Percentiles rank a stretch among this genome's conserved stretches.
phyloP scores from a whole-genome alignment of 2,113 vertebrate species.

The Stegostoma tigrinum region DNA sequence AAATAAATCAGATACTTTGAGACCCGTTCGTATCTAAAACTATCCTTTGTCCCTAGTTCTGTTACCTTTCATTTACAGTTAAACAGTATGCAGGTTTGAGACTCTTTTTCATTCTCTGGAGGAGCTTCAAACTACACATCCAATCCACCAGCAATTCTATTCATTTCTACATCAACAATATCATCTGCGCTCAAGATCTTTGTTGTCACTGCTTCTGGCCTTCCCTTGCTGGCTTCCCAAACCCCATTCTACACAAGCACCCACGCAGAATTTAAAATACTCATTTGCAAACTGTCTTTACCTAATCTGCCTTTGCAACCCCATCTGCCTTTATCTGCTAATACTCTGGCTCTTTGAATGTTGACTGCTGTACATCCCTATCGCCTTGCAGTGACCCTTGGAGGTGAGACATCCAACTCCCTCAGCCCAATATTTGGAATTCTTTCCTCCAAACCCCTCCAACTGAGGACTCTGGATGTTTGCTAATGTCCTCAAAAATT shows the following conservation, averaged over 20 bases:
- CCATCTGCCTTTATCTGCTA: background rate
- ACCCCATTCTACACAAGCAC: background rate
- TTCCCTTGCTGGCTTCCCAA: background rate
- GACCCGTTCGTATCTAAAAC: background rate
- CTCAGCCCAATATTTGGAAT: background rate
- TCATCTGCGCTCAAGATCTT: background rate
- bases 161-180: background rate
- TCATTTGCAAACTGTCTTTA: background rate
- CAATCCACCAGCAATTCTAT: background rate
- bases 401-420: background rate
- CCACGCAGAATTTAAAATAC: background rate
- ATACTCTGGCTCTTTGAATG: background rate
- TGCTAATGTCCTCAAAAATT: background rate
- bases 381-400: background rate
- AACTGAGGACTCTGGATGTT: background rate
- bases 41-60: background rate
- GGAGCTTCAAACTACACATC: background rate
- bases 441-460: background rate
- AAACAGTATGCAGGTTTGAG: background rate
- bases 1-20: background rate
- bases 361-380: background rate
- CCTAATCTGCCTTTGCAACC: background rate
- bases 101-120: background rate
- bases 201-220: background rate
- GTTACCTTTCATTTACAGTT: background rate